phyloP scores from a whole-genome alignment of 2,797 vertebrate species.

The Tapera naevia region DNA sequence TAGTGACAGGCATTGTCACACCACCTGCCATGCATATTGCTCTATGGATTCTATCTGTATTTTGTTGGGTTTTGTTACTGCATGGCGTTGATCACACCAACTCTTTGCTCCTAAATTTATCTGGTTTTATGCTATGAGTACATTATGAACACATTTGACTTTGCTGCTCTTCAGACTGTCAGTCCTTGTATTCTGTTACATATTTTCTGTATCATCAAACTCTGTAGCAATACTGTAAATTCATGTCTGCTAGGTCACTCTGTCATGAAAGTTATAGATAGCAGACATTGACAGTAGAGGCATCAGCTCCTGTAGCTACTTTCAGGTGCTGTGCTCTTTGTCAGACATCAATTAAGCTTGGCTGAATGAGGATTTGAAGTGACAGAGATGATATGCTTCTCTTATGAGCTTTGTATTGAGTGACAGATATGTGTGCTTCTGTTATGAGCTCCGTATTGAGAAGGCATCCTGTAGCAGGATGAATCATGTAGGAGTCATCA shows the following conservation, averaged over 20 bases:
- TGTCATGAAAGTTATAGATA: not conserved
- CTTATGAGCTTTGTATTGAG: not conserved
- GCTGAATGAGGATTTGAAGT: not conserved
- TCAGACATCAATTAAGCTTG: not conserved
- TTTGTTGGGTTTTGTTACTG: not conserved
- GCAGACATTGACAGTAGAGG: not conserved
- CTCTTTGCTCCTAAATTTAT: not conserved
- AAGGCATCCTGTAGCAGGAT: not conserved
- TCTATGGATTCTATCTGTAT: rapidly evolving
- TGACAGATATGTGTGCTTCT: not conserved
- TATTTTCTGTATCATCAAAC: not conserved
- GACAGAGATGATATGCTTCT: not conserved
- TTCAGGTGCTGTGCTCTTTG: not conserved
- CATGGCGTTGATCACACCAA: not conserved
- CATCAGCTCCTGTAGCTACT: not conserved
- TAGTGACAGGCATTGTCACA: not conserved
- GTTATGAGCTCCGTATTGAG: not conserved
- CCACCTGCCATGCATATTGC: not conserved
- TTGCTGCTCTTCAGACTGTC: not conserved
- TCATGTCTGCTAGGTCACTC: not conserved
- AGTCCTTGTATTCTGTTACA: not conserved
- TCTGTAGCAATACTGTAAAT: not conserved
- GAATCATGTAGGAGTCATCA: not conserved
- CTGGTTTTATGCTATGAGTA: not conserved
- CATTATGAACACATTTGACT: not conserved